Conservation (phyloP, 2,888 invertebrate species). For the Subacronicta megacephala region DNA sequence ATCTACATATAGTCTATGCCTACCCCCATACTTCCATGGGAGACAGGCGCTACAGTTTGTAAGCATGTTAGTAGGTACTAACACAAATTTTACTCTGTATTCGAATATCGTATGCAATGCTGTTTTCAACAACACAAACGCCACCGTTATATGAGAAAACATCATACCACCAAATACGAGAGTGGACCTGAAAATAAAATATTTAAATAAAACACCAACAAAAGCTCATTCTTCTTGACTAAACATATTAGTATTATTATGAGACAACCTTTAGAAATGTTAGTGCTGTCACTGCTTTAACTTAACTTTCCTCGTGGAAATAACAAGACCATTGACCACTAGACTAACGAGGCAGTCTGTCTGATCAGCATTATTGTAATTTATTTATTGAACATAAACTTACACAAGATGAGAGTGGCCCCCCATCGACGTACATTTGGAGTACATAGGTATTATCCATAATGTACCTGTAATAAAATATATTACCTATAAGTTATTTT, state of each 20-base stretch:
- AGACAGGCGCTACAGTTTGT: too few relatives aligned
- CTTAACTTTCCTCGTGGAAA: too few relatives aligned
- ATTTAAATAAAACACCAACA: background rate
- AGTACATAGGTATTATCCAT: constrained; percentile 84
- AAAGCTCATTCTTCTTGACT: too few relatives aligned
- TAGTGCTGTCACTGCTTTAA: too few relatives aligned
- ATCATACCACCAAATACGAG: constrained; percentile 76
- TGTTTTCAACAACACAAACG: constrained; percentile 75
- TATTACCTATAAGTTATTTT: too few relatives aligned
- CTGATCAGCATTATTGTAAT: too few relatives aligned
- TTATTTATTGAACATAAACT: constrained; percentile 62
- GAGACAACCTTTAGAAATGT: too few relatives aligned
- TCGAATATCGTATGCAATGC: constrained; percentile 83
- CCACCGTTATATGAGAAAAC: constrained; percentile 76
- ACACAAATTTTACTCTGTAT: constrained; percentile 82
- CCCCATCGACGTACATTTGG: constrained; percentile 74
- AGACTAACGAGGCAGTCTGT: too few relatives aligned
- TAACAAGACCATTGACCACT: too few relatives aligned
- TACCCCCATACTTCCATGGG: too few relatives aligned
- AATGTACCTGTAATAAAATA: constrained; percentile 67
- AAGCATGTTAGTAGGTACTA: constrained; percentile 57
- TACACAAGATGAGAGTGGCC: constrained; percentile 77
- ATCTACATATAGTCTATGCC: too few relatives aligned
- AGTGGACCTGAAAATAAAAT: constrained; percentile 66
- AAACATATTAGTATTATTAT: too few relatives aligned